Conservation (phyloP, 2,888 invertebrate species). For the Meiosimyza decipiens region DNA sequence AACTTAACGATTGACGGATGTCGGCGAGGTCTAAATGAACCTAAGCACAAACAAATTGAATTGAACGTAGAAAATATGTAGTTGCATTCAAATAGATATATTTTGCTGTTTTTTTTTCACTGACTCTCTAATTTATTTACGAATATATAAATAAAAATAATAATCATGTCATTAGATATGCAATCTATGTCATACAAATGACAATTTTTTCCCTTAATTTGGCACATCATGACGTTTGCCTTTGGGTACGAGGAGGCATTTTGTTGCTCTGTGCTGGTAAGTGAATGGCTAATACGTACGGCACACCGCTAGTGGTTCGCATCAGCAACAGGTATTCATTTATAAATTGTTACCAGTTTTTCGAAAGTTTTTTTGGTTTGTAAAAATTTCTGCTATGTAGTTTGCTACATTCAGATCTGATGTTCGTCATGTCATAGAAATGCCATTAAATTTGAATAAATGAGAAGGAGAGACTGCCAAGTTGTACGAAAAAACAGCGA, state of each 20-base stretch:
- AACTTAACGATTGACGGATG: background rate
- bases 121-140: no score
- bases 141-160: no score
- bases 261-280: background rate
- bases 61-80: no score
- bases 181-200: background rate
- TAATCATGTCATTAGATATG: slow-evolving; percentile 3
- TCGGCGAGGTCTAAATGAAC: background rate
- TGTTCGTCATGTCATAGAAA: background rate
- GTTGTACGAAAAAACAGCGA: background rate
- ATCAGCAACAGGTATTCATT: background rate
- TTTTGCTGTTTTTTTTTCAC: no score
- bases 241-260: background rate
- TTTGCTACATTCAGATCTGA: background rate
- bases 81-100: no score
- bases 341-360: background rate
- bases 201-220: background rate
- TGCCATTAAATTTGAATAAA: slow-evolving; percentile 8
- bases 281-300: background rate
- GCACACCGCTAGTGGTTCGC: background rate
- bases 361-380: slow-evolving; percentile 4
- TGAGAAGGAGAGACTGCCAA: background rate
- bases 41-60: background rate
- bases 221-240: background rate
- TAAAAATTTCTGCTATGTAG: background rate